These are phyloP conservation scores for Cosmopolites sordidus DNA, from an alignment of 2,888 invertebrate species.

Conservation along the genomic window DNA sequence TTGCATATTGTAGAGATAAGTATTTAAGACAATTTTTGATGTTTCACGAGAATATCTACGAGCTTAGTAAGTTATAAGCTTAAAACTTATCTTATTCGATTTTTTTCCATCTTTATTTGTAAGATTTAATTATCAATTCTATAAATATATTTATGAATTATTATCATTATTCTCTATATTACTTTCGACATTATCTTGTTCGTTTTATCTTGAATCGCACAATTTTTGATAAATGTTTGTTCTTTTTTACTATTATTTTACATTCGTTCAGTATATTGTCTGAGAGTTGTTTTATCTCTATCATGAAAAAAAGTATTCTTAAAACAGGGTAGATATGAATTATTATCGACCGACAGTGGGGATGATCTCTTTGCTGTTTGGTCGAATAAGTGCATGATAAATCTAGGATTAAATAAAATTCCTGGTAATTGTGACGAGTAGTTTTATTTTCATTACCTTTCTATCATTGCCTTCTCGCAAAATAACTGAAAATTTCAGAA, in stretches of 20 bases:
- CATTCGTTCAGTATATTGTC: too few species aligned
- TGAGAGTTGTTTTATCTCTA: background rate
- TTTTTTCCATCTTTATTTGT: too few species aligned
- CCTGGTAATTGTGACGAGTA: conserved; percentile 14
- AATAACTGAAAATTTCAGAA: too few species aligned
- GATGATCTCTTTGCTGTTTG: background rate
- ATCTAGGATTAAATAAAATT: conserved; percentile 16
- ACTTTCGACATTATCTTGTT: too few species aligned
- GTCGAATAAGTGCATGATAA: conserved; percentile 11
- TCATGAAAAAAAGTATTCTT: conserved; percentile 19
- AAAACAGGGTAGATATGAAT: conserved; percentile 25
- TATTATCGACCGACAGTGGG: conserved; percentile 4
- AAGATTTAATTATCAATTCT: too few species aligned
- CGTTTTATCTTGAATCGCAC: too few species aligned
- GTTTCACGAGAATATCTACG: conserved; percentile 10
- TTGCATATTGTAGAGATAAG: background rate
- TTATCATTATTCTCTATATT: too few species aligned
- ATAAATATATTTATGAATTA: too few species aligned
- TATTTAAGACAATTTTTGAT: conserved; percentile 3
- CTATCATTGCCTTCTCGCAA: too few species aligned
- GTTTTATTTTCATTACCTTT: conserved; percentile 5
- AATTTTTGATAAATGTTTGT: too few species aligned
- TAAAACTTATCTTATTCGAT: background rate
- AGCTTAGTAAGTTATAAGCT: conserved; percentile 17
- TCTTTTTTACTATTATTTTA: too few species aligned